Base-by-base conservation (phyloP, 1,140 invertebrate genomes). In the Halyomorpha halys region DNA sequence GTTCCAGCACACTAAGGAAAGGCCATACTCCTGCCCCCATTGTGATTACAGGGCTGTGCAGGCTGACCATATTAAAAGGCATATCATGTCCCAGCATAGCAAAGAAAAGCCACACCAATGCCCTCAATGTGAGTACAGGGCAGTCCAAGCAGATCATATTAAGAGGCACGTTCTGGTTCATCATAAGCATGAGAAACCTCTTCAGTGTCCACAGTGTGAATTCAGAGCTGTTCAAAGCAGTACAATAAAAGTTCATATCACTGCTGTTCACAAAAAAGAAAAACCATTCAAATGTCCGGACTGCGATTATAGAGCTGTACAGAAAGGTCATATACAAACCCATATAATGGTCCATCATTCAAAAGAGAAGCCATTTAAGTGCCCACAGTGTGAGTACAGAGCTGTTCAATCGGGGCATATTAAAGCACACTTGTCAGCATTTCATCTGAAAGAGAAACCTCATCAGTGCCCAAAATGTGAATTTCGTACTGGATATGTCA, bases 371-470 rank as follows among this genome's bases (percentile, higher is more conserved):
- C 53, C 53, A 11, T 56, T 23, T 15, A 56, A 56, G 23, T 56
- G 53, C 53, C 53, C 53, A 5, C 53, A 56, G 53, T 56, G 53
- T 25, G 18, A 21, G 23, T 56, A 56, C 14, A 25, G 53, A 16
- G 19, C 53, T 1, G 23, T 23, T 2, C 53, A 56, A 15, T 19
- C 53, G 18, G 53, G 53, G 4, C 53, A 56, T n/a, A 56, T 56
- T 16, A 56, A 56, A 25, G 23, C 23, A 8, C 53, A 56, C 23
- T 19, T 56, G 18, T 16, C 18, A 25, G 53, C 53, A 11, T 23
- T 23, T 16, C 53, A 56, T 56, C 18, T 23, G 1, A 25, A 56
- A 11, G 53, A 56, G 53, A 56, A 56, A 56, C 53, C 53, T 15
- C 23, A 56, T 15, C 18, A 56, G 5, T 56, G 53, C 14, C 15